Base-by-base conservation (phyloP, 1,140 invertebrate genomes). In the Zaprionus nigranus region DNA sequence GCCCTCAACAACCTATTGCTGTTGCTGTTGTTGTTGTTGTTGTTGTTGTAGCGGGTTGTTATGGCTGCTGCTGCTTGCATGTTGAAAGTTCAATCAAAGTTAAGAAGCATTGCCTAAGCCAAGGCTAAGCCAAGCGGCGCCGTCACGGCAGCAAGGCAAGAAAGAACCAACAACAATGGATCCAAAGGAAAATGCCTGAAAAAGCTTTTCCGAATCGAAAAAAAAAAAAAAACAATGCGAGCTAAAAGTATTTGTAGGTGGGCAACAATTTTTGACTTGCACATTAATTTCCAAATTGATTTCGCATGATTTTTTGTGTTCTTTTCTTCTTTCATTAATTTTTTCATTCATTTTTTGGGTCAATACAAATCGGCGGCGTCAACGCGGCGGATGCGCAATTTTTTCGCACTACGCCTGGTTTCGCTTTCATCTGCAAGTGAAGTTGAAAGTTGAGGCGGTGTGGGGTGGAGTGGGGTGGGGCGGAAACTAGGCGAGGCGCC, bases 41-140 rank as follows among this genome's bases (percentile, higher is more conserved):
- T 17, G 65, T 79, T 85, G 60, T 75, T 80, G 43, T 17, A 46
- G 60, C 6, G 57, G 75, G 78, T 26, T 26, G 51, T 46, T 15
- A 66, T 40, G 51, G 34, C 49, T 77, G 78, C 70, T 51, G n/a
- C 62, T 63, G 84, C 60, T 87, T 87, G 83, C 83, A 87, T 87
- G 83, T 75, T 75, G 63, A 88, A 87, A 88, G 83, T 87, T 87
- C 83, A 87, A 87, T 88, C 83, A 87, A 88, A 87, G 86, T 88
- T 88, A 87, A 88, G 82, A 85, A 83, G 83, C 72, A 46, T 83
- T 88, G 84, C 83, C 74, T 79, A 86, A 85, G 66, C 72, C 72
- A 75, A 75, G 72, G 72, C 72, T 75, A 75, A 75, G 72, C 72
- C 11, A 75, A 70, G 56, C 61, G 73, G 67, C 67, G 60, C 60